phyloP scores from a whole-genome alignment of 2,113 vertebrate genomes.

The Parus major region DNA sequence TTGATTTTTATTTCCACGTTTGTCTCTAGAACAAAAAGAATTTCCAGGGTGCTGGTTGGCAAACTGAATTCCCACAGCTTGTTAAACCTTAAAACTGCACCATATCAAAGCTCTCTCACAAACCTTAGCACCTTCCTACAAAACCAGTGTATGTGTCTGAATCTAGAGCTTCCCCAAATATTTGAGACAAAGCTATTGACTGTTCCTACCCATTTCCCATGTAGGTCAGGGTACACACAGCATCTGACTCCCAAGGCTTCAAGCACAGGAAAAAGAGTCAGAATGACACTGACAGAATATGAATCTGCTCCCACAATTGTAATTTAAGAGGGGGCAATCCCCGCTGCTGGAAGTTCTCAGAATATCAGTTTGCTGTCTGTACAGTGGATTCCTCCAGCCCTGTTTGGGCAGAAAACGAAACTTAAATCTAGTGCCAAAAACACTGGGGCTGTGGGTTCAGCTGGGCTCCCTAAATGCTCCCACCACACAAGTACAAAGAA shows the following conservation, averaged over 20 bases:
- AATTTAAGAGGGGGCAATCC: background rate
- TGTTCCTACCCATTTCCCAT: background rate
- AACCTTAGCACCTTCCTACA: background rate
- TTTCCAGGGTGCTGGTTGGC: background rate
- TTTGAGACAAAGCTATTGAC: background rate
- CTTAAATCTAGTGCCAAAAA: background rate
- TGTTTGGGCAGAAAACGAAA: background rate
- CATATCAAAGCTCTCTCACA: background rate
- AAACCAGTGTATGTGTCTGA: background rate
- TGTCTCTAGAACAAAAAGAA: background rate
- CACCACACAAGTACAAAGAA: background rate
- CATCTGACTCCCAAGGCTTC: background rate
- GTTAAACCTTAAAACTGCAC: background rate
- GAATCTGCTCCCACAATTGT: background rate
- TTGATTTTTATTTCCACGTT: constrained; percentile 19
- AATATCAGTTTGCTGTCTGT: background rate
- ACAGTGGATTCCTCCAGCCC: background rate
- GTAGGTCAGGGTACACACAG: background rate
- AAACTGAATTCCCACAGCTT: background rate
- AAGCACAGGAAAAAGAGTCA: background rate
- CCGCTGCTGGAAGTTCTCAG: background rate
- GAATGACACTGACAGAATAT: background rate
- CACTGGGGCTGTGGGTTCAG: background rate
- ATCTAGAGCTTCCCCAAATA: background rate
- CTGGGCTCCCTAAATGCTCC: background rate